Evolutionary conservation across 2,797 vertebrate genomes (phyloP).

Genomic region (Coendou prehensilis): DNA sequence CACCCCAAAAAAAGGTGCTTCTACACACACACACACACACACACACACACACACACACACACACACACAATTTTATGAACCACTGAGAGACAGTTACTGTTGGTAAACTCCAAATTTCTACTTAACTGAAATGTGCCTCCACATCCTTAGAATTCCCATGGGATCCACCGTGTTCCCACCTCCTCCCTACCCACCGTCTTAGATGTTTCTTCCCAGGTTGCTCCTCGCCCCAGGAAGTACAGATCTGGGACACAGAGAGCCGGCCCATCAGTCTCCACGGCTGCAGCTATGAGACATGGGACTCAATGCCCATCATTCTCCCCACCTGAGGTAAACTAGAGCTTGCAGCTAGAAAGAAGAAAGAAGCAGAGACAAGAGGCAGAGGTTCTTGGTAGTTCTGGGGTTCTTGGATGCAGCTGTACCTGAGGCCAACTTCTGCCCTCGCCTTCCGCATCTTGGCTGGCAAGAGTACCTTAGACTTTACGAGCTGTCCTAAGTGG

Average conservation of each 20-base stretch:
- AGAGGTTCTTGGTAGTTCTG: background rate
- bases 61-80: background rate
- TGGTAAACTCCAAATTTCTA: background rate
- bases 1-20: background rate
- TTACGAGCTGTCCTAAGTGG: background rate
- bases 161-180: background rate
- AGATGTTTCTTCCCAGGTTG: background rate
- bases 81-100: background rate
- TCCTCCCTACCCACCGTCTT: background rate
- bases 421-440: background rate
- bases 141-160: too few species aligned
- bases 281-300: background rate
- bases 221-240: background rate
- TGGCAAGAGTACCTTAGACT: background rate
- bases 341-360: background rate
- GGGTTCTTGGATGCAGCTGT: background rate
- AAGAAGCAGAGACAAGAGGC: background rate
- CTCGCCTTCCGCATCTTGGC: background rate
- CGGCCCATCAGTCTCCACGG: background rate
- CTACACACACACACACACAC: background rate
- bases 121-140: background rate
- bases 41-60: background rate
- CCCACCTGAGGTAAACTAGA: background rate
- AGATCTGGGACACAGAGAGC: background rate
- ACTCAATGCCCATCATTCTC: rapidly evolving